Conservation (phyloP, 2,888 invertebrate genomes). For the Lymantria monacha region DNA sequence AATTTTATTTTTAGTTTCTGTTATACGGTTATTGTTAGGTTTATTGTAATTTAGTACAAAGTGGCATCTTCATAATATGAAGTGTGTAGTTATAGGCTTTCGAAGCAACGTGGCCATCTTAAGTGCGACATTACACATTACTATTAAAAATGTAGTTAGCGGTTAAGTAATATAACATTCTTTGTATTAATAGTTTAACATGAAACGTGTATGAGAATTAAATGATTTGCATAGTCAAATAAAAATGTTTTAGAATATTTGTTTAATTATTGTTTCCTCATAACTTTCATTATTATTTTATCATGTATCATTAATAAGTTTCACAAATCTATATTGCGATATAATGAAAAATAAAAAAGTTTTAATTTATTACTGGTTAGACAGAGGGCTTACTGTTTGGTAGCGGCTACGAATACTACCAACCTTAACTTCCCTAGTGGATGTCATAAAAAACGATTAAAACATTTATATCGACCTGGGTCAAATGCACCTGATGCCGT, state of each 20-base stretch:
- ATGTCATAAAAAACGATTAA: too few relatives aligned
- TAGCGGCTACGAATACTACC: too few relatives aligned
- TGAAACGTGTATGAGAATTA: slow-evolving; percentile 63
- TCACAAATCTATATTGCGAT: too few relatives aligned
- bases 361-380: too few relatives aligned
- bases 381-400: too few relatives aligned
- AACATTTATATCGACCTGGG: too few relatives aligned
- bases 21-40: slow-evolving; percentile 52
- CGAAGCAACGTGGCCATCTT: slow-evolving; percentile 73
- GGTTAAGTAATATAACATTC: slow-evolving; percentile 58
- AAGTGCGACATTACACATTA: slow-evolving; percentile 60
- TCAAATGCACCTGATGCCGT: too few relatives aligned
- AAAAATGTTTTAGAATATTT: slow-evolving; percentile 71
- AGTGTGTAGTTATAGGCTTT: slow-evolving; percentile 55
- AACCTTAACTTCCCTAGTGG: too few relatives aligned
- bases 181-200: slow-evolving; percentile 62
- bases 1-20: slow-evolving; percentile 37
- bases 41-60: slow-evolving; percentile 73
- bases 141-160: slow-evolving; percentile 47
- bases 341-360: too few relatives aligned
- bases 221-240: slow-evolving; percentile 73
- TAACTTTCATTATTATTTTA: neutral
- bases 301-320: neutral
- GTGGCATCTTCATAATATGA: slow-evolving; percentile 56
- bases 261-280: slow-evolving; percentile 4